Conservation (phyloP, 2,797 vertebrate species). For the Hemibagrus guttatus region DNA sequence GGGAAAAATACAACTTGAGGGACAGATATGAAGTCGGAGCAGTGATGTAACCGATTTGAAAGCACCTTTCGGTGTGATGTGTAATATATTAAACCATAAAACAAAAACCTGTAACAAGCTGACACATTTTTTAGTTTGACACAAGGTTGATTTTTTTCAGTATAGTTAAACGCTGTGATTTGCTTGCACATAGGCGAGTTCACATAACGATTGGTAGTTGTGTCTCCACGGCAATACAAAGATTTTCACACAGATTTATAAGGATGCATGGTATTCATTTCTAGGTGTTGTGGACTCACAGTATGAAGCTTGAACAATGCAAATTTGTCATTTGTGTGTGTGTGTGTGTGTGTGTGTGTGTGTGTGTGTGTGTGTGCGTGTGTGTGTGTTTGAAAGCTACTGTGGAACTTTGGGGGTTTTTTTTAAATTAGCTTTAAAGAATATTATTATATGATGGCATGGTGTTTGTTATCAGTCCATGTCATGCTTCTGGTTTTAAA, state of each 20-base stretch:
- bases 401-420: not conserved
- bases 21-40: not conserved
- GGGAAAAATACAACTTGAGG: not conserved
- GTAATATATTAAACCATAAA: not conserved
- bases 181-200: not conserved
- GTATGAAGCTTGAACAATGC: constrained; percentile 1
- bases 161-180: not conserved
- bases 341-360: not conserved
- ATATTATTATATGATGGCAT: not conserved
- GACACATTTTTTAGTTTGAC: not conserved
- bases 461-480: not conserved
- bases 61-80: not conserved
- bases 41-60: not conserved
- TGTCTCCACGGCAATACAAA: not conserved
- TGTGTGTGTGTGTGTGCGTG: too few species aligned
- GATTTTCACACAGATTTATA: not conserved
- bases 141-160: not conserved
- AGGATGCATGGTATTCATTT: not conserved
- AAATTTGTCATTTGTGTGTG: not conserved
- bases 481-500: not conserved
- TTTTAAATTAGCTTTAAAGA: not conserved
- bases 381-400: not conserved
- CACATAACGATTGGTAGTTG: not conserved
- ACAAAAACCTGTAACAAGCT: not conserved
- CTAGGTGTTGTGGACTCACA: not conserved